Conservation (phyloP, 2,797 vertebrate species). For the Falco peregrinus region DNA sequence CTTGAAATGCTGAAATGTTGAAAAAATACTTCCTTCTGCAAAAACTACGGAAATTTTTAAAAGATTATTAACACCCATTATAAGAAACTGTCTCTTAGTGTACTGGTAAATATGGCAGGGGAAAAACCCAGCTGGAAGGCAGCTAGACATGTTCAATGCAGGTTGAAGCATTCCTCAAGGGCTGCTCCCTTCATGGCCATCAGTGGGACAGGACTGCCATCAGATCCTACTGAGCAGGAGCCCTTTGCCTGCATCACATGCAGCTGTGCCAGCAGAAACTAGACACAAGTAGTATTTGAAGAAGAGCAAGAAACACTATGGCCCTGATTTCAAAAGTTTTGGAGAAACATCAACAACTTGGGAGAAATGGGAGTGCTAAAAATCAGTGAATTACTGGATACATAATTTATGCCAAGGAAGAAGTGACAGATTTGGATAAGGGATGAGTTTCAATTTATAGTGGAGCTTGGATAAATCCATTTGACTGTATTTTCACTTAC, state of each 20-base stretch:
- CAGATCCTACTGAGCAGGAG: not conserved
- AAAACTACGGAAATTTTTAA: not conserved
- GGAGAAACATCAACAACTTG: slow-evolving; percentile 5
- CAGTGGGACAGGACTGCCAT: not conserved
- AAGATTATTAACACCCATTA: not conserved
- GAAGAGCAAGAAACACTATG: not conserved
- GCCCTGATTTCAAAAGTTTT: not conserved
- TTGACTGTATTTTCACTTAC: slow-evolving; percentile 13
- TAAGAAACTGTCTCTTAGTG: not conserved
- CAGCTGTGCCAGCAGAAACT: slow-evolving; percentile 7
- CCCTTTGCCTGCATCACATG: not conserved
- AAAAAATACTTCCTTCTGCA: not conserved
- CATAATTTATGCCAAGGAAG: not conserved
- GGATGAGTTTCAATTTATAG: slow-evolving; percentile 35
- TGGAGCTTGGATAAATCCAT: not conserved
- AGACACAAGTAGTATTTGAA: not conserved
- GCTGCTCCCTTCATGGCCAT: not conserved
- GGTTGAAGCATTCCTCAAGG: not conserved
- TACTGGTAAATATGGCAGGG: not conserved
- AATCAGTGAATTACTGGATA: not conserved
- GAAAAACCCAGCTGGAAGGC: not conserved
- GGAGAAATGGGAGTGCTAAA: slow-evolving; percentile 14
- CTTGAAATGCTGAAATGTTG: not conserved
- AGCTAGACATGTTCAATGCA: not conserved
- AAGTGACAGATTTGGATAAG: slow-evolving; percentile 61